Evolutionary conservation across 2,888 invertebrate genomes (phyloP).

Genomic region (Eilema griseolum): DNA sequence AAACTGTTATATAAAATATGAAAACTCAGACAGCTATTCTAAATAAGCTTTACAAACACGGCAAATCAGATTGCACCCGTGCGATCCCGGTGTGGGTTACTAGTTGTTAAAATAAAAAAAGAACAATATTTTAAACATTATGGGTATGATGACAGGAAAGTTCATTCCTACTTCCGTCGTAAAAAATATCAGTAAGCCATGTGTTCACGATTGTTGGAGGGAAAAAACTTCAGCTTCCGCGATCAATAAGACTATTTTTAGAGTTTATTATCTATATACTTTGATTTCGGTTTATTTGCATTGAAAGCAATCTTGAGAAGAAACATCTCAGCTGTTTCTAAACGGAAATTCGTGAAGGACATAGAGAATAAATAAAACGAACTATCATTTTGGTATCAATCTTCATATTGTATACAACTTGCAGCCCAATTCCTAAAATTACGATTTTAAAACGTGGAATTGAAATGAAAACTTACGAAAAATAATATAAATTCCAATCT

Average conservation of each 20-base stretch:
- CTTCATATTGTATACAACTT: background rate
- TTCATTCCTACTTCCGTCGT: constrained; percentile 39
- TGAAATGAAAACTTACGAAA: too few species aligned
- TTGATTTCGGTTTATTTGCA: constrained; percentile 21
- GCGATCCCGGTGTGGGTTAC: background rate
- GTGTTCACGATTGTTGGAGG: constrained; percentile 41
- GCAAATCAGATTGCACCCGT: background rate
- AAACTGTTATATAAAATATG: too few species aligned
- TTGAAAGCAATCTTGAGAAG: constrained; percentile 9
- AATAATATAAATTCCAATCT: too few species aligned
- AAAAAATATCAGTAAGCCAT: constrained; percentile 45
- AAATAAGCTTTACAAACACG: background rate
- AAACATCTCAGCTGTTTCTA: constrained; percentile 12
- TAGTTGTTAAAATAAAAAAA: constrained; percentile 12
- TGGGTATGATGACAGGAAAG: constrained; percentile 26
- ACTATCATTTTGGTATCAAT: background rate
- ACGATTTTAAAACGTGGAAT: too few species aligned
- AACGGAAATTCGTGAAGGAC: constrained; percentile 9
- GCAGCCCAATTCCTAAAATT: too few species aligned
- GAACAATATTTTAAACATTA: constrained; percentile 33
- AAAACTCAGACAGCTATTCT: too few species aligned
- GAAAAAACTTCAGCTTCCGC: constrained; percentile 37
- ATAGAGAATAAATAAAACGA: constrained; percentile 5
- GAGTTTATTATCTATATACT: constrained; percentile 23
- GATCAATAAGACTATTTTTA: constrained; percentile 41